These are phyloP conservation scores for Pyrgilauda ruficollis DNA, from an alignment of 2,113 vertebrate species.

Conservation along the genomic window DNA sequence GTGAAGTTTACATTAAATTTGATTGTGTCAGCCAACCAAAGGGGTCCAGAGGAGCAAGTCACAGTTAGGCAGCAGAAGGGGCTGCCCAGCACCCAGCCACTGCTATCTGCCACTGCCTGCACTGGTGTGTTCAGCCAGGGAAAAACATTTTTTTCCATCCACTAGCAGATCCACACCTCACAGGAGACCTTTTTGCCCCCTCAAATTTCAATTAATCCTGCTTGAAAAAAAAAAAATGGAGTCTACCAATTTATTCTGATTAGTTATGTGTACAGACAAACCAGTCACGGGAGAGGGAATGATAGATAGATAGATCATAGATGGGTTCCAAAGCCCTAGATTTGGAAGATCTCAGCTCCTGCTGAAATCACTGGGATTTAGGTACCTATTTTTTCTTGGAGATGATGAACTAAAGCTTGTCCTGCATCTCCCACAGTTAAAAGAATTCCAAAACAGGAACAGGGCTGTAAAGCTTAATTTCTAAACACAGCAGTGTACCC, in stretches of 20 bases:
- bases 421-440: rapidly evolving
- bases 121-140: rapidly evolving
- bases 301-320: neutral
- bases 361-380: neutral
- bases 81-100: neutral
- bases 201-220: neutral
- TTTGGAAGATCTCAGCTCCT: neutral
- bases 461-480: neutral
- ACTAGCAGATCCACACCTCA: rapidly evolving
- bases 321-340: neutral
- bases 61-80: neutral
- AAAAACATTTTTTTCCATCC: neutral
- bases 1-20: neutral
- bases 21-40: rapidly evolving
- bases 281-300: rapidly evolving
- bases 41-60: neutral
- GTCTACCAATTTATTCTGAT: neutral
- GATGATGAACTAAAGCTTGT: neutral
- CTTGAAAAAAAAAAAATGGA: neutral
- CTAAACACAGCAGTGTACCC: neutral
- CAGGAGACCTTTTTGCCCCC: rapidly evolving
- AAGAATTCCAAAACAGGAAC: neutral
- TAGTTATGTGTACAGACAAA: neutral
- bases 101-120: neutral
- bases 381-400: neutral